A percentile compares a stretch with the other conserved stretches of the same genome.
Conservation (phyloP, 2,888 invertebrate species). For the Marronus borbonicus region DNA sequence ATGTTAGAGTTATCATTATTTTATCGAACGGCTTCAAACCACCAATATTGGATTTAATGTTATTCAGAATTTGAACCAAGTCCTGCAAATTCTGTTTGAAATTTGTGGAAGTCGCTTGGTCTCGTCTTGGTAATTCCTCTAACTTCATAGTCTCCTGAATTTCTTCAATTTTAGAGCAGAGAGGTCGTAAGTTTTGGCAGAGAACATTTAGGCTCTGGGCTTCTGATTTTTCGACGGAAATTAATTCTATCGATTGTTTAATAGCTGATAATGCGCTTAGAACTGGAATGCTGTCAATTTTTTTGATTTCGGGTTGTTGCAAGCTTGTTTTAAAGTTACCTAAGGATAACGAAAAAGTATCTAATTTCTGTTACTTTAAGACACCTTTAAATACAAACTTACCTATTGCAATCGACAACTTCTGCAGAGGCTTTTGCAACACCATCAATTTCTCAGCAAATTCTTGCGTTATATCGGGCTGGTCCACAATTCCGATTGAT, state of each 20-base stretch:
- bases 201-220: constrained; percentile 31
- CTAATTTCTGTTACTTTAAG: not conserved
- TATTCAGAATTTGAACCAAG: constrained; percentile 19
- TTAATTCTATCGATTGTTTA: constrained; percentile 47
- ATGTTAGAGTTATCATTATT: constrained; percentile 41
- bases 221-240: constrained; percentile 25
- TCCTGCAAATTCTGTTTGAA: constrained; percentile 18
- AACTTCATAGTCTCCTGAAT: constrained; percentile 50
- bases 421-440: constrained; percentile 50
- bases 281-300: constrained; percentile 39
- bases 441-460: constrained; percentile 17
- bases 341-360: constrained; percentile 7
- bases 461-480: constrained; percentile 46
- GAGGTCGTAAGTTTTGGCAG: constrained; percentile 48
- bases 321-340: constrained; percentile 45
- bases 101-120: constrained; percentile 10
- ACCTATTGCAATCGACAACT: constrained; percentile 51
- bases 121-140: constrained; percentile 35
- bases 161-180: constrained; percentile 48
- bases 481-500: constrained; percentile 24
- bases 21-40: constrained; percentile 44
- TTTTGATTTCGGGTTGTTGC: constrained; percentile 46
- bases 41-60: constrained; percentile 14
- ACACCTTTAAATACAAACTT: constrained; percentile 3
- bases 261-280: constrained; percentile 48